Evolutionary conservation across 2,797 vertebrate species (phyloP).

Genomic region (Cygnus olor): DNA sequence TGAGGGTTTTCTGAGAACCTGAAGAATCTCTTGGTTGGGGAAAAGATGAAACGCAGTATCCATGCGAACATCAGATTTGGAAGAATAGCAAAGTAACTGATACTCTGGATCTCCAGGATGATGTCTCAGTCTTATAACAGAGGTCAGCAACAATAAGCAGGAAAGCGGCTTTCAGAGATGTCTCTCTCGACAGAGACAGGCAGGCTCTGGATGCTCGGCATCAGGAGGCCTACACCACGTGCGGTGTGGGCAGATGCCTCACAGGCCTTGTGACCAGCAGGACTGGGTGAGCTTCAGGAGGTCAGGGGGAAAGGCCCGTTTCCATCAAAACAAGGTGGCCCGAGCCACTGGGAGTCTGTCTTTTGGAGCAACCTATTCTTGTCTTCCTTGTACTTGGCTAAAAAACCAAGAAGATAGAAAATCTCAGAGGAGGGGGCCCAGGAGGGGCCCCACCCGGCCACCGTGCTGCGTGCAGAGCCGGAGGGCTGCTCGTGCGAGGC

Average conservation of each 20-base stretch:
- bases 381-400: neutral
- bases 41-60: neutral
- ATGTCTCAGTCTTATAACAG: neutral
- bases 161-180: neutral
- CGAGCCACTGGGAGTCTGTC: neutral
- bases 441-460: too few relatives aligned
- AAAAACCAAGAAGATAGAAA: neutral
- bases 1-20: neutral
- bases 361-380: neutral
- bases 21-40: neutral
- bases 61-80: neutral
- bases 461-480: rapidly evolving
- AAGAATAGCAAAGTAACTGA: neutral
- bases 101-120: neutral
- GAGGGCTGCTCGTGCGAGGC: rapidly evolving
- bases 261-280: rapidly evolving
- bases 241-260: neutral
- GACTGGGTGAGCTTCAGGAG: neutral
- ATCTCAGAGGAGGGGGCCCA: neutral
- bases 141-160: neutral
- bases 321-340: neutral
- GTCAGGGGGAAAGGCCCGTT: too few relatives aligned
- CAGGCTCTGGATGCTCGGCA: rapidly evolving
- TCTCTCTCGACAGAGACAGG: neutral
- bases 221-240: neutral